Base-by-base conservation (phyloP, 2,888 invertebrate species). In the Matsumyia berberina region DNA sequence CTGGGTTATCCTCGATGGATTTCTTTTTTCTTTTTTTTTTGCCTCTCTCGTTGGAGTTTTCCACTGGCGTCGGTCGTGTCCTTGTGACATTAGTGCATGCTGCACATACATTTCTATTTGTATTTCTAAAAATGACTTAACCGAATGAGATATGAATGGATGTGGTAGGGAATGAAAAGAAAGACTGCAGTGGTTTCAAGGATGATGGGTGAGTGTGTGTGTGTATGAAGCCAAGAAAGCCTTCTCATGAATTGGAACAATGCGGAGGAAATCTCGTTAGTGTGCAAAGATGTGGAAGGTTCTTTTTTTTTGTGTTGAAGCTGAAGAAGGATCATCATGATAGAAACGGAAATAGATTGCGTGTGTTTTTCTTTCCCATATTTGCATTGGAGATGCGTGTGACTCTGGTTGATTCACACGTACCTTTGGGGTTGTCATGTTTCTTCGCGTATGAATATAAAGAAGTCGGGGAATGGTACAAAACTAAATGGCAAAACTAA, bases 241-340 rank as follows among this genome's bases (percentile, higher is more conserved):
- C 60, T 62, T 57, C 55, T 49, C 49, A 51, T 77, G 53, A 82
- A 72, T 77, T 78, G 78, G 82, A 72, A 82, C 82, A 82, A 78
- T 82, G 78, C 80, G 57, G 74, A 42, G 39, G 46, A 70, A 80
- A 80, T 76, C 74, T 85, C 80, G 79, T 85, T 80, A 85, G 80
- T 53, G 31, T 55, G 62, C 70, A 62, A 62, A 60, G 73, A 73
- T 79, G 17, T 66, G 55, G 17, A 58, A 17, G 5, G 29, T 49
- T 37, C 19, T 35, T 42, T 29, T 37, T 53, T 53, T 37, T 44
- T 44, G 33, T 77, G n/a, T n/a, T n/a, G n/a, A 24, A 24, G 24
- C 24, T 49, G 39, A 17, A 37, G 58, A 66, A 44, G 82, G 60
- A 78, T 83, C 62, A 78, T 70, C 58, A 55, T 69, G 55, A 67